A percentile compares a stretch with the other conserved stretches of the same genome.
Conservation (phyloP, 1,140 invertebrate genomes). For the Tribolium castaneum region DNA sequence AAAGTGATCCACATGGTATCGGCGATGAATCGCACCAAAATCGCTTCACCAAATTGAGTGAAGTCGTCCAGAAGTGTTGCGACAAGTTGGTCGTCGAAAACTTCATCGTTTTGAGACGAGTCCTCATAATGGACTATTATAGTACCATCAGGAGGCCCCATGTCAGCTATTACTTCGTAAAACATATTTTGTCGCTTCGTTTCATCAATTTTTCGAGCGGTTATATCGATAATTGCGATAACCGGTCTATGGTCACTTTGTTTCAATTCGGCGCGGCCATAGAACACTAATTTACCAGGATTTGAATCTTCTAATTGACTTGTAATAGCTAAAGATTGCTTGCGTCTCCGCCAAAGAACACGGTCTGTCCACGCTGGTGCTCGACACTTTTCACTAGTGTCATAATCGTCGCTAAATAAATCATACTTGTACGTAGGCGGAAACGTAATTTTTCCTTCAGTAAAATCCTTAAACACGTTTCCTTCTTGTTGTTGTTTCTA, state of each 20-base stretch:
- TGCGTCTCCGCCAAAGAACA: constrained; percentile 88
- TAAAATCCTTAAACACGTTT: constrained; percentile 94
- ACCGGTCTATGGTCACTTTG: constrained; percentile 98
- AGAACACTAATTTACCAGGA: constrained; percentile 86
- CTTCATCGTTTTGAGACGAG: constrained; percentile 55
- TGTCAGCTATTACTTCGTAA: constrained; percentile 83
- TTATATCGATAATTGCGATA: constrained; percentile 89
- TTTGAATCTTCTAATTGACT: constrained; percentile 62
- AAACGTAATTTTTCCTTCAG: constrained; percentile 93
- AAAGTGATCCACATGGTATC: constrained; percentile 93
- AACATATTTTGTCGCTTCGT: constrained; percentile 81
- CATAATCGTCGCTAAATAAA: constrained; percentile 98
- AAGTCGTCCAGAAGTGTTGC: constrained; percentile 78
- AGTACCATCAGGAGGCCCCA: constrained; percentile 96
- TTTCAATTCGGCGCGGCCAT: constrained; percentile 94
- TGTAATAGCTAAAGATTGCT: constrained; percentile 74
- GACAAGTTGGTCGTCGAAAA: constrained; percentile 79
- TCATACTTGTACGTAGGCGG: constrained; percentile 99
- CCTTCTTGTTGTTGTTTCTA: constrained; percentile 80
- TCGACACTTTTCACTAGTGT: constrained; percentile 97
- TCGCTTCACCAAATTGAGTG: constrained; percentile 84
- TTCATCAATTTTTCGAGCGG: constrained; percentile 82
- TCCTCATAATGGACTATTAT: constrained; percentile 77
- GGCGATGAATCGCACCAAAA: constrained; percentile 89
- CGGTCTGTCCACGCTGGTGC: constrained; percentile 99